Conservation (phyloP, 2,888 invertebrate species). For the Dexiosoma caninum region DNA sequence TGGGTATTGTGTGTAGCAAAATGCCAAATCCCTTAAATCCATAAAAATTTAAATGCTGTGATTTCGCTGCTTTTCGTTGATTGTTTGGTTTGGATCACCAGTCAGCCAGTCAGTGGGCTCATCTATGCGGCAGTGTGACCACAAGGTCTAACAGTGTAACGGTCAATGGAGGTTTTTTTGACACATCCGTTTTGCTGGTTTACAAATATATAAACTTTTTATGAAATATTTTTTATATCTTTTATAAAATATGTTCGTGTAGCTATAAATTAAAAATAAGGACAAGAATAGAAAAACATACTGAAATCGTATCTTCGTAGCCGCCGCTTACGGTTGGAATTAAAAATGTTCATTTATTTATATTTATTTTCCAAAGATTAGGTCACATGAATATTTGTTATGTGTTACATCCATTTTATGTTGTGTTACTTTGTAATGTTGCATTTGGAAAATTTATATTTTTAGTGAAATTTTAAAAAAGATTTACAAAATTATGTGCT, state of each 20-base stretch:
- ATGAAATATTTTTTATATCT: slow-evolving; percentile 47
- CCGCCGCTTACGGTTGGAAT: slow-evolving; percentile 32
- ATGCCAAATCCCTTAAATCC: slow-evolving; percentile 51
- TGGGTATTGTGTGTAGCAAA: slow-evolving; percentile 4
- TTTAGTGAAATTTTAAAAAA: not conserved
- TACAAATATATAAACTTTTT: slow-evolving; percentile 64
- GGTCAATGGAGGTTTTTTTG: slow-evolving; percentile 41
- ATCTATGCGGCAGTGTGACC: not conserved
- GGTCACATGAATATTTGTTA: slow-evolving; percentile 37
- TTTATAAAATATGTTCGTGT: slow-evolving; percentile 31
- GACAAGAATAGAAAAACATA: not conserved
- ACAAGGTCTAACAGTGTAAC: not conserved
- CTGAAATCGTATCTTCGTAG: not conserved
- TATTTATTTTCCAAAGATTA: slow-evolving; percentile 47
- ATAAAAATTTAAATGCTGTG: not conserved
- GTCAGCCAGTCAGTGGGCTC: not conserved
- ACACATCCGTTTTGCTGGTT: slow-evolving; percentile 66
- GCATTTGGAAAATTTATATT: not conserved
- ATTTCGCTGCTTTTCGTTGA: not conserved
- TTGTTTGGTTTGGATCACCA: not conserved
- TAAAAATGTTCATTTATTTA: slow-evolving; percentile 27
- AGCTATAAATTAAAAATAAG: slow-evolving; percentile 26
- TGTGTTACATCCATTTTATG: slow-evolving; percentile 32
- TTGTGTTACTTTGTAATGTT: not conserved
- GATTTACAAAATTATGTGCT: not conserved